These are phyloP conservation scores for Manis crassicaudata DNA, from an alignment of 2,797 vertebrate species.

Conservation along the genomic window DNA sequence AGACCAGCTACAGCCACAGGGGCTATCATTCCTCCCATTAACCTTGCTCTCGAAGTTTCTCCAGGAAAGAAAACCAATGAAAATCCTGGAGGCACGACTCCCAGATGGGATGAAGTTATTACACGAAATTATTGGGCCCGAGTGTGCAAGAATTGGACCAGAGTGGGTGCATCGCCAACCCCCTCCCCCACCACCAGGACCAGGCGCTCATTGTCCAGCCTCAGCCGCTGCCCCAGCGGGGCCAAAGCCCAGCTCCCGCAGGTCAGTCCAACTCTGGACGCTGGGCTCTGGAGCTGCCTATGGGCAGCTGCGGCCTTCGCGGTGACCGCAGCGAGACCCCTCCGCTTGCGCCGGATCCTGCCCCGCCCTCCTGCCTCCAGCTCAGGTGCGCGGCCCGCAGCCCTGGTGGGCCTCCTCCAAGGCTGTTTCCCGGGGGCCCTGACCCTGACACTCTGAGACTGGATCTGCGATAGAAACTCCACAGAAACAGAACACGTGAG, in stretches of 20 bases:
- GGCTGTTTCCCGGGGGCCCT: not conserved
- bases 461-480: not conserved
- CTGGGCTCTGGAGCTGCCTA: not conserved
- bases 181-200: not conserved
- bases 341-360: not conserved
- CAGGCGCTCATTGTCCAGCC: not conserved
- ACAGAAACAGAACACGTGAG: not conserved
- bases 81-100: not conserved
- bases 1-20: not conserved
- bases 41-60: not conserved
- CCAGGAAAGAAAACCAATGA: not conserved
- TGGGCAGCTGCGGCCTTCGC: not conserved
- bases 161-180: not conserved
- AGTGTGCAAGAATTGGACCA: not conserved
- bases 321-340: too few relatives aligned
- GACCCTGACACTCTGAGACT: not conserved
- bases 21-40: not conserved
- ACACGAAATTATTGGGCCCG: not conserved
- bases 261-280: not conserved
- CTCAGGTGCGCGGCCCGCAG: too few relatives aligned
- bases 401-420: too few relatives aligned
- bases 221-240: too few relatives aligned
- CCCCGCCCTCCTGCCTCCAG: accelerated
- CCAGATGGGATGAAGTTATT: not conserved
- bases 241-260: not conserved